Evolutionary conservation across 2,113 vertebrate genomes (phyloP).

Genomic region (Muntiacus reevesi): DNA sequence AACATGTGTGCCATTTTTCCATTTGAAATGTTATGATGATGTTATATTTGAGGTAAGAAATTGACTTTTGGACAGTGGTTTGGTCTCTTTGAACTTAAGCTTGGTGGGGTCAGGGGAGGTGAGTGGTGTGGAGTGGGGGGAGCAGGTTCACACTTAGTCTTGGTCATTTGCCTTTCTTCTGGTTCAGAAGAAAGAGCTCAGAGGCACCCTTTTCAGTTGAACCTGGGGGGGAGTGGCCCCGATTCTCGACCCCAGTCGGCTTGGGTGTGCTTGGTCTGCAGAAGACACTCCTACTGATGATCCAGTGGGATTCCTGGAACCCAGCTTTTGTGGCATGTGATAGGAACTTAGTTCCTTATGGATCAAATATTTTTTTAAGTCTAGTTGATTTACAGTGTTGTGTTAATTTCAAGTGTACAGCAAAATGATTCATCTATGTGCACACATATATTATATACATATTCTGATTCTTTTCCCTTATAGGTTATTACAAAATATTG

Average conservation of each 20-base stretch:
- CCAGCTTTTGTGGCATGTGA: neutral
- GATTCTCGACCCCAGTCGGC: accelerated
- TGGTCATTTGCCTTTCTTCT: neutral
- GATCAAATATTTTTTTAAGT: neutral
- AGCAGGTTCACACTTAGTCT: neutral
- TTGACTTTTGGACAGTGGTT: neutral
- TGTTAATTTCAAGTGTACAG: neutral
- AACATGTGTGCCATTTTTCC: neutral
- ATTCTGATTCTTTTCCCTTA: neutral
- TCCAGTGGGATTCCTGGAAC: neutral
- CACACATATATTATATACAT: neutral
- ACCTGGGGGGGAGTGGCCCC: neutral
- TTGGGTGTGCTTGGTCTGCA: neutral
- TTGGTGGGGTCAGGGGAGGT: neutral
- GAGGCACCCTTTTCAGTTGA: neutral
- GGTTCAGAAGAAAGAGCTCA: neutral
- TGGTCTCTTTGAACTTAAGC: neutral
- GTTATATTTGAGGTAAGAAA: neutral
- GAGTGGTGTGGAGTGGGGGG: neutral
- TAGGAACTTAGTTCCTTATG: neutral
- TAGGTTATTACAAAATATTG: neutral
- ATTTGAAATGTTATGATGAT: neutral
- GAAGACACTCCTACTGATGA: neutral
- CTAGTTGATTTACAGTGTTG: neutral
- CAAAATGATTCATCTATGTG: neutral